Base-by-base conservation (phyloP, 2,113 vertebrate genomes). In the Carollia perspicillata region DNA sequence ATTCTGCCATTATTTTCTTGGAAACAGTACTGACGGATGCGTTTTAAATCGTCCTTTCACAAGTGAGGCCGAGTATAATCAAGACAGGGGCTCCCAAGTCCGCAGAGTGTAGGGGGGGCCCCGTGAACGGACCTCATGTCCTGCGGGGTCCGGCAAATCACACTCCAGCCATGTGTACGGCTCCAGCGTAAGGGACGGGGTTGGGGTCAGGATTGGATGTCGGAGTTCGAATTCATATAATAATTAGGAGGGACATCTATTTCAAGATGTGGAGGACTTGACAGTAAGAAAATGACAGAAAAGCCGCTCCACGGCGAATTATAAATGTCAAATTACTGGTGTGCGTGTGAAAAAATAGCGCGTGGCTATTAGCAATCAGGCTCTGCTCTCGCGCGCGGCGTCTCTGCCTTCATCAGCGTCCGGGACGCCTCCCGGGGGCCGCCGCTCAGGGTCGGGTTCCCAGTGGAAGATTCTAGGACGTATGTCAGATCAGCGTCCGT, bases 321-420 rank as follows among this genome's bases (percentile, higher is more conserved):
- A 98, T 98, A 98, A 98, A 99, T 99, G 98, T 98, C 98, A 98
- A 98, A 98, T 98, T 98, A 98, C 97, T 96, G 95, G 97, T 97
- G 98, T 97, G 98, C 97, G 97, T 97, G 95, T 98, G 97, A 98
- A 98, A 40, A 26, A 98, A 98, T 23, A 97, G 96, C 96, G 95
- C 97, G 98, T 97, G 98, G 97, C 98, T 98, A 97, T 98, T 98
- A 98, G 96, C 97, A 97, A 96, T 85, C 97, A 97, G 96, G 97
- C 75, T 98, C 95, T 78, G 71, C 95, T 96, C 97, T 97, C 96
- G 68, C 80, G 92, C 80, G 93, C 96, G 92, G 96, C 74, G 87
- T 69, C 95, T 93, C 96, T 98, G 96, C 97, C 97, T 98, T 98
- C 98, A 98, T 98, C 97, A 95, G 97, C 88, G 63, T 92, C 97